Percentiles rank a stretch among this genome's conserved stretches.
phyloP scores from a whole-genome alignment of 2,888 invertebrate genomes.

The Dioctria linearis region DNA sequence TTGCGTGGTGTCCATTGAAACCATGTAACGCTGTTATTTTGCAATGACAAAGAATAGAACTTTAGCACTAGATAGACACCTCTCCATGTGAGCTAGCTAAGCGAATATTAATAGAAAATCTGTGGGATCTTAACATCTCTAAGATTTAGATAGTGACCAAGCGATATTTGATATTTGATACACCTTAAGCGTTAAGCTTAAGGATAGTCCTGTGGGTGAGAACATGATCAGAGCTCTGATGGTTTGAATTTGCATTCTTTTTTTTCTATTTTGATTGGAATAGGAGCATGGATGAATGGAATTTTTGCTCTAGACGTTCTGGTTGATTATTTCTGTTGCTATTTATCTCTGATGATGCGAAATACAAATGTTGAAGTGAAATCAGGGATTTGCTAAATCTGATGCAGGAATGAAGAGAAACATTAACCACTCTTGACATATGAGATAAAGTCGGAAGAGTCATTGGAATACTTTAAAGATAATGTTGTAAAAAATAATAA shows the following conservation, averaged over 20 bases:
- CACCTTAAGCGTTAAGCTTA: constrained; percentile 13
- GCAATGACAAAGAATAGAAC: constrained; percentile 47
- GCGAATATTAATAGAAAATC: constrained; percentile 52
- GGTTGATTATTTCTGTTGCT: background rate
- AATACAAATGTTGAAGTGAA: constrained; percentile 26
- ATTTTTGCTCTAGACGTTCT: constrained; percentile 3
- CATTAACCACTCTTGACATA: too few species aligned
- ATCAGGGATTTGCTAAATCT: constrained; percentile 15
- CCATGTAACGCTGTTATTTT: constrained; percentile 24
- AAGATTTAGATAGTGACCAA: constrained; percentile 22
- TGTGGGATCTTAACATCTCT: constrained; percentile 48
- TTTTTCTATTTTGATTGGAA: background rate
- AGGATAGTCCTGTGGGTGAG: constrained; percentile 50
- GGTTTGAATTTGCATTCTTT: background rate
- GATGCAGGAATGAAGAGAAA: too few species aligned
- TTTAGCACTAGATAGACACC: constrained; percentile 31
- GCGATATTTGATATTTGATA: constrained; percentile 45
- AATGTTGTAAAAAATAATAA: too few species aligned
- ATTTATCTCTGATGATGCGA: constrained; percentile 21
- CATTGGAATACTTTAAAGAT: too few species aligned
- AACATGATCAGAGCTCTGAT: constrained; percentile 49
- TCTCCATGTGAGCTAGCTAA: constrained; percentile 10
- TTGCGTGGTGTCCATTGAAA: background rate
- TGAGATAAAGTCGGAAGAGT: too few species aligned
- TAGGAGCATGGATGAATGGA: background rate